These are phyloP conservation scores for Euleptes europaea DNA, from an alignment of 2,113 vertebrate species.

Conservation along the genomic window DNA sequence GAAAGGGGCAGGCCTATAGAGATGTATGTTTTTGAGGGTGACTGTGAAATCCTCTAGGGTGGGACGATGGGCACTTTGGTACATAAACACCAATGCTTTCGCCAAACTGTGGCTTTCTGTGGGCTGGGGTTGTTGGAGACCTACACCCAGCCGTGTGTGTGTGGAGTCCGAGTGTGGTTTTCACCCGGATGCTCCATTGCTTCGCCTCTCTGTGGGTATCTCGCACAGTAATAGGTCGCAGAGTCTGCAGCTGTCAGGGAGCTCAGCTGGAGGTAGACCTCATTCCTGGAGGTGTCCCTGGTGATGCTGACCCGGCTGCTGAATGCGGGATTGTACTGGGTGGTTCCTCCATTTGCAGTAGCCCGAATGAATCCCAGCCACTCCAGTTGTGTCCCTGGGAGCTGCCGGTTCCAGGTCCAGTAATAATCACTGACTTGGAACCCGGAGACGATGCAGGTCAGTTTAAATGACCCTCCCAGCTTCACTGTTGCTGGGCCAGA, in stretches of 20 bases:
- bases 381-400: constrained; percentile 10
- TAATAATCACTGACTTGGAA: no score
- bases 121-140: background rate
- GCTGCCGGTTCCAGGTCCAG: background rate
- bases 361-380: constrained; percentile 28
- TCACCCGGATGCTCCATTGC: background rate
- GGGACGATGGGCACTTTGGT: no score
- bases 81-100: background rate
- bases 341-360: no score
- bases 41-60: no score
- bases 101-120: background rate
- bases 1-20: no score
- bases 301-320: constrained; percentile 14
- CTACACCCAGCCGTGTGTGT: background rate
- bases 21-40: no score
- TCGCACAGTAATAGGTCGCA: background rate
- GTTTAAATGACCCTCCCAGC: no score
- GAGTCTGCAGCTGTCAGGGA: constrained; percentile 31
- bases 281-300: background rate
- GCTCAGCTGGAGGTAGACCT: constrained; percentile 14
- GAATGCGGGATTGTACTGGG: constrained; percentile 6
- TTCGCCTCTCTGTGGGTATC: background rate
- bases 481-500: no score
- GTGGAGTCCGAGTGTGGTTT: background rate
- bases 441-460: no score